Base-by-base conservation (phyloP, 2,797 vertebrate species). In the Champsocephalus gunnari region DNA sequence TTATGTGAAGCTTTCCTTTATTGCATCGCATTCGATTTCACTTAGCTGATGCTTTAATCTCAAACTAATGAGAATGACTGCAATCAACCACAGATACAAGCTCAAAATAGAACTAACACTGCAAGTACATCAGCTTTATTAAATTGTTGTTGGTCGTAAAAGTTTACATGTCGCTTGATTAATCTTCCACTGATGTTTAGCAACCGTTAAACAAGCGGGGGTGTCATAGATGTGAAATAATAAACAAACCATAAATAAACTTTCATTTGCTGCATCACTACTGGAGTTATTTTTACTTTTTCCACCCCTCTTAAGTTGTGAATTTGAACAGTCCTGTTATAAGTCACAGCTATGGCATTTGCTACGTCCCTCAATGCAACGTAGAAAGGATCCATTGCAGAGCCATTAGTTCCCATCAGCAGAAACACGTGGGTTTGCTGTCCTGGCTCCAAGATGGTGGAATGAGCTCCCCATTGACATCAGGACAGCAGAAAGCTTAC, bases 311-410 rank as follows among this genome's bases (percentile, higher is more conserved):
- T 38, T 38, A 16, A 11, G 80, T 17, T 87, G 89, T 90, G 75
- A 82, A 90, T 83, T 60, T 43, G 51, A 67, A 68, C 70, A 41
- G 71, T 77, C 79, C 53, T 82, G 80, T 74, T 89, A 70, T 87
- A 77, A 75, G 73, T 85, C 83, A 83, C 59, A 63, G 68, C 74
- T 49, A 50, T 45, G 76, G 82, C 69, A 66, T 80, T 72, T 12
- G 4, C 44, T 19, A 12, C 5, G 43, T 61, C 41, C 34, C 66
- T 69, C 58, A 17, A 32, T 61, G 48, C 78, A 24, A 68, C 3
- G 3, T 38, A 53, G 60, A 60, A 61, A 60, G 19, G 17, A 55
- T 80, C 82, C 82, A 89, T 90, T 87, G 83, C 4, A 9, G 49
- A 58, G 72, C 75, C 63, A 85, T 87, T 88, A 79, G 84, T 82